phyloP scores from a whole-genome alignment of 2,113 vertebrate species.

The Thalassarche chlororhynchos region DNA sequence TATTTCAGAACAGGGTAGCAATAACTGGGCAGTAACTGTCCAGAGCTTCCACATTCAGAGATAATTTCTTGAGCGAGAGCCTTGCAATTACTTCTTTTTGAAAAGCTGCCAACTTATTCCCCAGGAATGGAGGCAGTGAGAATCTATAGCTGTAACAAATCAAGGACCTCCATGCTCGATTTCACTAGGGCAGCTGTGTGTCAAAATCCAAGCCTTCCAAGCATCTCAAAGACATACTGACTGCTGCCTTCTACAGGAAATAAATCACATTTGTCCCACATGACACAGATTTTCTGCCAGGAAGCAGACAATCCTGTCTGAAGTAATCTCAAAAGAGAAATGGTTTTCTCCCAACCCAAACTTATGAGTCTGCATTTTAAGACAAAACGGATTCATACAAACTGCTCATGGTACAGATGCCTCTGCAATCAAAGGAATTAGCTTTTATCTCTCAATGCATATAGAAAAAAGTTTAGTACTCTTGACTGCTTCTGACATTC shows the following conservation, averaged over 20 bases:
- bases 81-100: conserved; percentile 43
- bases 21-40: conserved; percentile 33
- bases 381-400: background rate
- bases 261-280: background rate
- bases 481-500: background rate
- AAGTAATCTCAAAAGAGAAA: background rate
- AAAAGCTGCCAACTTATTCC: conserved; percentile 37
- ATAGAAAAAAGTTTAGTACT: background rate
- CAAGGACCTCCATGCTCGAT: background rate
- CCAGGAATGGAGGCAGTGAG: background rate
- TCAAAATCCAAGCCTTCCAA: background rate
- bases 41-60: background rate
- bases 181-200: background rate
- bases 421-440: background rate
- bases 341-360: background rate
- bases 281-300: background rate
- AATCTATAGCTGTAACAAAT: conserved; percentile 35
- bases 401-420: background rate
- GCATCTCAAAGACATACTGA: background rate
- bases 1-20: conserved; percentile 2
- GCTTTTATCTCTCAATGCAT: background rate
- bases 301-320: background rate
- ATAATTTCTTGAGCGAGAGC: conserved; percentile 11
- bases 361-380: background rate
- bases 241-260: background rate